Evolutionary conservation across 2,113 vertebrate genomes (phyloP), one percentile per base, ranked within the genome.

Genomic region (Aptenodytes patagonicus): DNA sequence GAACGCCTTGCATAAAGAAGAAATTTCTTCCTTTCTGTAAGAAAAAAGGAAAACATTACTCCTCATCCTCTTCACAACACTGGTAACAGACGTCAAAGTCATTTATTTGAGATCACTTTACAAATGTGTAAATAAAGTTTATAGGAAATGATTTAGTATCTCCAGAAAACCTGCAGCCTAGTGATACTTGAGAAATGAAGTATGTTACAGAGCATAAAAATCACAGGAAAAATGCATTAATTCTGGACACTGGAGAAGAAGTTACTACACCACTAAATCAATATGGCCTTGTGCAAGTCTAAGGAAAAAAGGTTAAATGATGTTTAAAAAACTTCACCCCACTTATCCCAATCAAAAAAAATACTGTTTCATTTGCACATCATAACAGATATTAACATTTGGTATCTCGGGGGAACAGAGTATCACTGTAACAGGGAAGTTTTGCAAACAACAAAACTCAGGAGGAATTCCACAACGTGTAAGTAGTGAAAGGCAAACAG

Each of bases 1-100:
- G 99, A 99, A 38, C 77, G 99, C 13, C 99, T 98, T 82, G 99
- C 99, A 57, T 99, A 99, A 51, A 99, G 98, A 60, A 99, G 98
- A 97, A 99, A 99, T 85, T 98, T 99, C 97, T 99, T 99, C 97
- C 99, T 97, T 51, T 99, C 99, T 99, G 97, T 94, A 85, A 62
- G 46, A 95, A 58, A 95, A 96, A 49, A 91, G 71, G 94, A 78
- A 96, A 72, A 25, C 19, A 21, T 22, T 47, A 32, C 42, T 83
- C 78, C 90, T 89, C 52, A 78, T 51, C 61, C 49, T 61, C 32
- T 15, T 44, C 31, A 65, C 11, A 44, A 70, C n/a, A 62, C 11
- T 3, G 5, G 40, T 58, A 31, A n/a, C 3, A 82, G 72, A 28
- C 83, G 68, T 66, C 13, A 10, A 55, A 55, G 5, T 36, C 2